Conservation (phyloP, 1,140 invertebrate species). For the Hirudo medicinalis region DNA sequence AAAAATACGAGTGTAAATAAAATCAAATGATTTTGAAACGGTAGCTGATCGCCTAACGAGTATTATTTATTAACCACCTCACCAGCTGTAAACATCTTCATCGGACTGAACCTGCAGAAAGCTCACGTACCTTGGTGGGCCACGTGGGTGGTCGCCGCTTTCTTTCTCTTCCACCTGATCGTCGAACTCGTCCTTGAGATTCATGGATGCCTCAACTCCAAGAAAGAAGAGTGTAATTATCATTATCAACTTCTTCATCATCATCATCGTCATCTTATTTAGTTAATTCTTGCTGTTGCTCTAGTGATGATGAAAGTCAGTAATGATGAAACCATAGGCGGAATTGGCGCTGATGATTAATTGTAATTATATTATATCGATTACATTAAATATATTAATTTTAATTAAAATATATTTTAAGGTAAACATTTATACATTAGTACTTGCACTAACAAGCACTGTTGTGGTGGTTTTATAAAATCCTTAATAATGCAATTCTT, state of each 20-base stretch:
- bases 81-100: conserved; percentile 79
- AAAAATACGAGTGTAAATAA: too few relatives aligned
- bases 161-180: conserved; percentile 73
- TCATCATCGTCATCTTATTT: background rate
- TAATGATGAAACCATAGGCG: background rate
- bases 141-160: conserved; percentile 71
- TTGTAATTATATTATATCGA: too few relatives aligned
- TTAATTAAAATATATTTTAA: too few relatives aligned
- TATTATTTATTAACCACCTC: background rate
- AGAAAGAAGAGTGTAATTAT: conserved; percentile 38
- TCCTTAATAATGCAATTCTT: too few relatives aligned
- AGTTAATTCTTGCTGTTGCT: background rate
- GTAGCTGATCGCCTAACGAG: too few relatives aligned
- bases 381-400: too few relatives aligned
- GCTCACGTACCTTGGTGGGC: conserved; percentile 70
- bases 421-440: background rate
- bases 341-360: too few relatives aligned
- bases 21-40: too few relatives aligned
- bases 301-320: background rate
- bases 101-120: conserved; percentile 68
- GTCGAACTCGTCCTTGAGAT: conserved; percentile 66
- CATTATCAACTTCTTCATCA: background rate
- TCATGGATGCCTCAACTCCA: conserved; percentile 39
- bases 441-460: background rate
- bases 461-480: background rate